Base-by-base conservation (phyloP, 2,888 invertebrate species). In the Acanthosepion esculentum region DNA sequence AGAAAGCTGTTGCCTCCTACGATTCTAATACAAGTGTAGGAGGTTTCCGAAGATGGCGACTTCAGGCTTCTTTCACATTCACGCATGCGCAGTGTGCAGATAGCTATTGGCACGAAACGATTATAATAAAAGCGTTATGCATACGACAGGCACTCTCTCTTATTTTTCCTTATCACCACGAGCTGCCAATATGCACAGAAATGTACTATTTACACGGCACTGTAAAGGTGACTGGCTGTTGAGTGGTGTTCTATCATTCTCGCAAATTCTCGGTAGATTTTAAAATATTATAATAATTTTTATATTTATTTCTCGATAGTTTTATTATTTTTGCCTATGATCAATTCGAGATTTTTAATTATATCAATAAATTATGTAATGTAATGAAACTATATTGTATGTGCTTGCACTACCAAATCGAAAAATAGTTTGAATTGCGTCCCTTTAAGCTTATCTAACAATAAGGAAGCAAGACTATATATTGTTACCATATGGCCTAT, bases 1-100 rank as follows among this genome's bases (percentile, higher is more conserved):
- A n/a, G 78, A 33, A 78, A 78, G n/a, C 78, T 78, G n/a, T 78
- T 78, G 78, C 78, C 78, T 78, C 78, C 78, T 78, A 78, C 78
- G 78, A 20, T 48, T 91, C 20, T 48, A 33, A 48, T n/a, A 91
- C 48, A 91, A 41, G 41, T 91, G 91, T 91, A 91, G 91, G 91
- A 92, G 92, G 48, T 94, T 55, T 26, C 53, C 50, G 55, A 94
- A 94, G 59, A 94, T 94, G 94, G 94, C 94, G 50, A 50, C 50
- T 48, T 33, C 48, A 26, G 92, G 48, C 92, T 50, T 92, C 48
- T 92, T 48, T 48, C 91, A 48, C 91, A 91, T 91, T 91, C 91
- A 92, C 92, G 92, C 92, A 92, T 92, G 92, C 92, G 92, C 92
- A 50, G 26, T 50, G 48, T 12, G 6, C 92, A 48, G 48, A 33